These are phyloP conservation scores for Gymnorhina tibicen DNA, from an alignment of 2,113 vertebrate species.

Conservation along the genomic window DNA sequence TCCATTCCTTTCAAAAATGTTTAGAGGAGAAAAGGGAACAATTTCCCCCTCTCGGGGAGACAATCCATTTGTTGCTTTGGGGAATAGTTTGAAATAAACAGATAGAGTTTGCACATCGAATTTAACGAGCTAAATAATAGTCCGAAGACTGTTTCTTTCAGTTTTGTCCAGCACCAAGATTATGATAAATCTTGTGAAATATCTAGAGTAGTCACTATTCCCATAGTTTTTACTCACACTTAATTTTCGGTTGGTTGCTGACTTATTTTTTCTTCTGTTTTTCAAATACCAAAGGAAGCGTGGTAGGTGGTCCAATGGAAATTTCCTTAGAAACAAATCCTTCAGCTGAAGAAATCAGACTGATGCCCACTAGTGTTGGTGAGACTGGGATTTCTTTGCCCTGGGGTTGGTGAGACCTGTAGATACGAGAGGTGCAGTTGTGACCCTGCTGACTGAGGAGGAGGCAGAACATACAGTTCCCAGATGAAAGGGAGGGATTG, in stretches of 20 bases:
- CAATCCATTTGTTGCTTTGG: background rate
- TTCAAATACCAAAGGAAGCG: background rate
- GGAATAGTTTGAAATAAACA: slow-evolving; percentile 15
- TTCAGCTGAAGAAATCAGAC: background rate
- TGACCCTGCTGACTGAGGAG: background rate
- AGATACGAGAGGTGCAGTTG: background rate
- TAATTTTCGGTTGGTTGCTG: slow-evolving; percentile 4
- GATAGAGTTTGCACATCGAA: background rate
- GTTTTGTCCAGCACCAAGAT: background rate
- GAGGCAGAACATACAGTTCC: background rate
- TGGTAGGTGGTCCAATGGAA: background rate
- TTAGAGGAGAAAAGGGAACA: background rate
- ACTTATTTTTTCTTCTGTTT: background rate
- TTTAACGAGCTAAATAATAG: background rate
- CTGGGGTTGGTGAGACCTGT: background rate
- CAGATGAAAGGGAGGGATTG: background rate
- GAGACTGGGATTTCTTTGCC: background rate
- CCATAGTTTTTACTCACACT: background rate
- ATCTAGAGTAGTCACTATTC: background rate
- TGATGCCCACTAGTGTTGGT: background rate
- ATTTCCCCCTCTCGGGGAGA: background rate
- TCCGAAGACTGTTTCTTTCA: background rate
- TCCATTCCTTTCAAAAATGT: background rate
- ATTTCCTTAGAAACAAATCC: background rate
- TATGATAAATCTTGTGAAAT: slow-evolving; percentile 19